Conservation (phyloP, 2,797 vertebrate species). For the Caiman crocodilus region DNA sequence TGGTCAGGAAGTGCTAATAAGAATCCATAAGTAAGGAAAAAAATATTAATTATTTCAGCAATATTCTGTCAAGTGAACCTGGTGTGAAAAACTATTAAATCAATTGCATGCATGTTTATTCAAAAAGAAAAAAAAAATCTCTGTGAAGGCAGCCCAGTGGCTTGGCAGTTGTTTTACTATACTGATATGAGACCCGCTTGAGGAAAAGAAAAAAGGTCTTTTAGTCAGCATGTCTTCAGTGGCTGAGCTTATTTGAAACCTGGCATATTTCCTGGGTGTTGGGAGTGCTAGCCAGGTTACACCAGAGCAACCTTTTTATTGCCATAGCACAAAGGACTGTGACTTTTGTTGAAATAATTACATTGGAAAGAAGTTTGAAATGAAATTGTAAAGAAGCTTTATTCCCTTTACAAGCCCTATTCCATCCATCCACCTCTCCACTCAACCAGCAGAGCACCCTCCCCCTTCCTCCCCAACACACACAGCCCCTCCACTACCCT, state of each 20-base stretch:
- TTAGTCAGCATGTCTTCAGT: neutral
- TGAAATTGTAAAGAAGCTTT: too few species aligned
- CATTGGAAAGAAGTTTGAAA: neutral
- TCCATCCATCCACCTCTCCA: too few species aligned
- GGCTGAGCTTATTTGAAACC: slow-evolving; percentile 8
- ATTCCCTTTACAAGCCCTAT: too few species aligned
- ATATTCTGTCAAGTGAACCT: slow-evolving; percentile 42
- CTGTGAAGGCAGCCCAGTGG: neutral
- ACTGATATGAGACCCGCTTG: neutral
- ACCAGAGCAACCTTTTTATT: neutral
- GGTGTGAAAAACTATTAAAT: slow-evolving; percentile 58
- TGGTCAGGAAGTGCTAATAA: slow-evolving; percentile 47
- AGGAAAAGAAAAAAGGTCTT: neutral
- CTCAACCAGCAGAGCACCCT: too few species aligned
- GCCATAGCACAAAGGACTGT: neutral
- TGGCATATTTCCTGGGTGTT: neutral
- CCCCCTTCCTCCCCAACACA: too few species aligned
- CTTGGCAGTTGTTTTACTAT: slow-evolving; percentile 22
- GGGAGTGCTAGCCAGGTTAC: neutral
- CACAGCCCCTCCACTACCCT: too few species aligned
- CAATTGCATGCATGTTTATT: slow-evolving; percentile 54
- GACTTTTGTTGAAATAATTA: neutral
- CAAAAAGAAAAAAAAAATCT: slow-evolving; percentile 23
- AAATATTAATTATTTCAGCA: slow-evolving; percentile 44
- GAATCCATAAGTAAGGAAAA: slow-evolving; percentile 44